Conservation (phyloP, 1,140 invertebrate species). For the Lucilia cuprina region DNA sequence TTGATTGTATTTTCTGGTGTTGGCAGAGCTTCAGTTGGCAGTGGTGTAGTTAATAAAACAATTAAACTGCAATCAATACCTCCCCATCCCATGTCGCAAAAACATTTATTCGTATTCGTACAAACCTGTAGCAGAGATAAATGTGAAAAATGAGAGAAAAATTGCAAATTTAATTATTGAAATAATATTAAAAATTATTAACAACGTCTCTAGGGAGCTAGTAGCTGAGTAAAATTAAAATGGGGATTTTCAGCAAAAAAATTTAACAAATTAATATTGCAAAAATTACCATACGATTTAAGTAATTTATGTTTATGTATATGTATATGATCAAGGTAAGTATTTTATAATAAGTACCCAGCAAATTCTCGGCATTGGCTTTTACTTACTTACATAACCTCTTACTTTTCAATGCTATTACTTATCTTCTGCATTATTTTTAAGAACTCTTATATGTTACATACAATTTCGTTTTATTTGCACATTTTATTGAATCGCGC, state of each 20-base stretch:
- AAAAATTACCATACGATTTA: too few species aligned
- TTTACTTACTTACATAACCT: too few species aligned
- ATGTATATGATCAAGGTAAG: too few species aligned
- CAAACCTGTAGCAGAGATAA: slow-evolving; percentile 74
- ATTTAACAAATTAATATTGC: neutral
- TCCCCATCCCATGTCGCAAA: slow-evolving; percentile 87
- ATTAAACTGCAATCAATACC: slow-evolving; percentile 87
- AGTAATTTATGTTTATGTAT: too few species aligned
- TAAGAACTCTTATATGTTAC: too few species aligned
- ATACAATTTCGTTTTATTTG: too few species aligned
- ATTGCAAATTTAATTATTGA: slow-evolving; percentile 10
- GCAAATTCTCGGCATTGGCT: too few species aligned
- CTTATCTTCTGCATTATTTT: too few species aligned
- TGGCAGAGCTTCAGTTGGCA: slow-evolving; percentile 64
- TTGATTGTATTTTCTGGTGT: slow-evolving; percentile 66
- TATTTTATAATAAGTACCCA: too few species aligned
- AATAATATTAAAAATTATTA: neutral
- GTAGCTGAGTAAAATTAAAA: neutral
- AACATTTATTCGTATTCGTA: slow-evolving; percentile 91
- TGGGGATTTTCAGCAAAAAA: neutral
- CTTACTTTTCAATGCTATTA: too few species aligned
- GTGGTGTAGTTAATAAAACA: slow-evolving; percentile 70
- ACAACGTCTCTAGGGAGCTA: neutral
- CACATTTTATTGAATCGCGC: too few species aligned
- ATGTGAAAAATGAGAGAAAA: neutral